A percentile compares a stretch with the other conserved stretches of the same genome.
Evolutionary conservation across 1,140 invertebrate genomes (phyloP).

Genomic region (Leguminivora glycinivorella): DNA sequence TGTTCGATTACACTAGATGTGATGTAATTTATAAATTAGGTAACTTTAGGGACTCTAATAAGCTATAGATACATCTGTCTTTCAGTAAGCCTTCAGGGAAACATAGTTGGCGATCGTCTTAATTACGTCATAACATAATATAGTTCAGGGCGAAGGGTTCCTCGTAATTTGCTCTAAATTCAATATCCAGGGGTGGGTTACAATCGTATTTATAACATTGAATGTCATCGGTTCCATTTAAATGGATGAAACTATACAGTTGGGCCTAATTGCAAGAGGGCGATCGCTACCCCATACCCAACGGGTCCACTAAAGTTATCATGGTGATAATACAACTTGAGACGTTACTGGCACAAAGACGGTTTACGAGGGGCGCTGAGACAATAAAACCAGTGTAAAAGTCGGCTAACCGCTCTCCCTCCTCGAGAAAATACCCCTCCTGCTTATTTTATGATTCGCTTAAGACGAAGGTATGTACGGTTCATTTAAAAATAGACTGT

Average conservation of each 20-base stretch:
- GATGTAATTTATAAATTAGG: not conserved
- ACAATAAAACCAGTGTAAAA: conserved; percentile 77
- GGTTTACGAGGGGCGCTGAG: conserved; percentile 64
- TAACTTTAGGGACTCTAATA: not conserved
- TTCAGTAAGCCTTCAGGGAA: conserved; percentile 6
- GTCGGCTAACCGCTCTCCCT: conserved; percentile 66
- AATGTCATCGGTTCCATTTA: conserved; percentile 57
- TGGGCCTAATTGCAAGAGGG: conserved; percentile 52
- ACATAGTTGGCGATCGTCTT: conserved; percentile 37
- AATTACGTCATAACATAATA: conserved; percentile 50
- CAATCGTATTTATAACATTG: conserved; percentile 54
- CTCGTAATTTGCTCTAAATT: conserved; percentile 64
- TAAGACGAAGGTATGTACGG: conserved; percentile 44
- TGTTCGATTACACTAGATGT: conserved; percentile 2
- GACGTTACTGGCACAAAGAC: conserved; percentile 72
- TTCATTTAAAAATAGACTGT: conserved; percentile 56
- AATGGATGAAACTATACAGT: conserved; percentile 68
- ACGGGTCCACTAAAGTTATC: conserved; percentile 65
- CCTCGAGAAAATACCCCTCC: conserved; percentile 60
- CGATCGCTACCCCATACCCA: conserved; percentile 34
- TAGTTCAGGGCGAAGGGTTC: conserved; percentile 42
- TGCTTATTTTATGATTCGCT: conserved; percentile 61
- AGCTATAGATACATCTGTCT: not conserved
- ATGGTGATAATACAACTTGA: conserved; percentile 73
- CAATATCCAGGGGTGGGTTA: conserved; percentile 57